Percentiles rank a stretch among this genome's conserved stretches.
Evolutionary conservation across 2,113 vertebrate species (phyloP).

Genomic region (Hemiprocne comata): DNA sequence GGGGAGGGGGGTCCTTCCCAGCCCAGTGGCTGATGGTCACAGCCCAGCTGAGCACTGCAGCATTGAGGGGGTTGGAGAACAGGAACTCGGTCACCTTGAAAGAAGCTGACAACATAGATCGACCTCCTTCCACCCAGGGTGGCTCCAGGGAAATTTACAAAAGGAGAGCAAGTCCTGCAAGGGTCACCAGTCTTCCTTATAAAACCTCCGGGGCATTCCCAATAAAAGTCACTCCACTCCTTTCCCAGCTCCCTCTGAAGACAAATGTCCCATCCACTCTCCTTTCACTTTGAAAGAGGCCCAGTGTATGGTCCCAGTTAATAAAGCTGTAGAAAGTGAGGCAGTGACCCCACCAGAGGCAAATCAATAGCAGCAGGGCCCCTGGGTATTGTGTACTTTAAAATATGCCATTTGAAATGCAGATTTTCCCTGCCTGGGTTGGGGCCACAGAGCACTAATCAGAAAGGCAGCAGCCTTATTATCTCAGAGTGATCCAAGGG

Average conservation of each 20-base stretch:
- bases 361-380: conserved; percentile 61
- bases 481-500: conserved; percentile 37
- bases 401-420: conserved; percentile 72
- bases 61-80: accelerated
- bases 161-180: not conserved
- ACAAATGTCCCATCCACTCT: conserved; percentile 19
- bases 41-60: accelerated
- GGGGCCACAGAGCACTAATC: conserved; percentile 42
- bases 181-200: not conserved
- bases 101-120: not conserved
- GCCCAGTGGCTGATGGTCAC: not conserved
- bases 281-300: conserved; percentile 40
- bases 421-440: conserved; percentile 44
- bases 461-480: conserved; percentile 54
- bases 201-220: conserved; percentile 3
- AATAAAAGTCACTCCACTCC: conserved; percentile 23
- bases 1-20: not conserved
- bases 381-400: conserved; percentile 62
- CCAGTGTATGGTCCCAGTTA: conserved; percentile 43
- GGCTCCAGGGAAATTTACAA: conserved; percentile 26
- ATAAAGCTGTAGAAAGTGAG: conserved; percentile 61
- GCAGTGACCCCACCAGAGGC: conserved; percentile 58
- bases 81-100: not conserved
- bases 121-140: not conserved
- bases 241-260: not conserved